Conservation (phyloP, 2,888 invertebrate genomes). For the Xanthia icteritia region DNA sequence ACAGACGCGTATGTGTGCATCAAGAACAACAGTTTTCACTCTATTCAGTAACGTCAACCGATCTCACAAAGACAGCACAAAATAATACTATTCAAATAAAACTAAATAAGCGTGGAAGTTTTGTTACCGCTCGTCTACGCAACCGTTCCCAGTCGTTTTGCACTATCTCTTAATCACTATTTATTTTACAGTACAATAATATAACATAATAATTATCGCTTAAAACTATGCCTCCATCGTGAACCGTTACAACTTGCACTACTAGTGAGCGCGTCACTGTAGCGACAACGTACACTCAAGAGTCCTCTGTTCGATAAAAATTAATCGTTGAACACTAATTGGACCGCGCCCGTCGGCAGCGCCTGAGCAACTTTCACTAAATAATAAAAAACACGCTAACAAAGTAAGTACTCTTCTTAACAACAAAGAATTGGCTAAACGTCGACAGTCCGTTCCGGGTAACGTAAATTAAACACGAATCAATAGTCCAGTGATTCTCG, state of each 20-base stretch:
- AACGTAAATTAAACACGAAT: slow-evolving; percentile 74
- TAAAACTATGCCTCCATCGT: slow-evolving; percentile 84
- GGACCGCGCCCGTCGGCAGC: slow-evolving; percentile 88
- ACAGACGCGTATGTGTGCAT: slow-evolving; percentile 53
- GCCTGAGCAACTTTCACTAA: slow-evolving; percentile 90
- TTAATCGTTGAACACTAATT: slow-evolving; percentile 87
- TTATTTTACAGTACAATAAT: slow-evolving; percentile 87
- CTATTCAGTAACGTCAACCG: slow-evolving; percentile 64
- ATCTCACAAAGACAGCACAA: slow-evolving; percentile 73
- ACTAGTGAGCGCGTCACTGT: slow-evolving; percentile 74
- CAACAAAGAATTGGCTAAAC: slow-evolving; percentile 88
- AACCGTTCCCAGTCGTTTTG: slow-evolving; percentile 90
- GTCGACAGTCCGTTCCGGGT: slow-evolving; percentile 81
- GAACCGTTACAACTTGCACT: slow-evolving; percentile 80
- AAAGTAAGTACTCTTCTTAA: slow-evolving; percentile 88
- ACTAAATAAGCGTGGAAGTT: slow-evolving; percentile 72
- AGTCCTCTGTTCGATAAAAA: slow-evolving; percentile 83
- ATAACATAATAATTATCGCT: slow-evolving; percentile 86
- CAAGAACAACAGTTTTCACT: slow-evolving; percentile 56
- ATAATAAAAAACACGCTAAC: slow-evolving; percentile 87
- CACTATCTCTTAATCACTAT: slow-evolving; percentile 87
- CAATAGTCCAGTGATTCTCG: slow-evolving; percentile 71
- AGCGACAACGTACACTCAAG: slow-evolving; percentile 77
- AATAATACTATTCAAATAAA: slow-evolving; percentile 70
- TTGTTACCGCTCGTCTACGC: slow-evolving; percentile 74